Percentiles rank a stretch among this genome's conserved stretches.
These are phyloP conservation scores for Mimachlamys varia DNA, from an alignment of 2,888 invertebrate genomes.

Conservation along the genomic window DNA sequence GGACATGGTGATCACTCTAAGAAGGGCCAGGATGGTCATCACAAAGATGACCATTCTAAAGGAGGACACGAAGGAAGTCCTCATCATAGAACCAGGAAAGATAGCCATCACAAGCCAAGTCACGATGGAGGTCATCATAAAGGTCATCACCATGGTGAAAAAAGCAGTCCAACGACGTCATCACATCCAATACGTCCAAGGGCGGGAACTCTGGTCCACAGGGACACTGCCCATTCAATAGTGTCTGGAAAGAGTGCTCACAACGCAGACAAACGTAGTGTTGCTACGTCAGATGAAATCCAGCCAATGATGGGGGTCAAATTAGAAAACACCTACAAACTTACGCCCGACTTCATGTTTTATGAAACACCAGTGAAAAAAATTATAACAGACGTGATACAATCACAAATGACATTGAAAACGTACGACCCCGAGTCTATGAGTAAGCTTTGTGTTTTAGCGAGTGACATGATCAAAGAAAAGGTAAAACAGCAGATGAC, in stretches of 20 bases:
- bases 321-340: constrained; percentile 75
- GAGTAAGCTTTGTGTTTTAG: constrained; percentile 64
- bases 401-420: constrained; percentile 64
- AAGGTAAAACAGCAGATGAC: constrained; percentile 66
- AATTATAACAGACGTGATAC: constrained; percentile 65
- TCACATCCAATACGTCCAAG: constrained; percentile 62
- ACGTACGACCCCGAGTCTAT: constrained; percentile 64
- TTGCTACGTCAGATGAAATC: constrained; percentile 58
- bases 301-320: constrained; percentile 57
- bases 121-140: constrained; percentile 53
- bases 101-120: constrained; percentile 49
- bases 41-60: constrained; percentile 38
- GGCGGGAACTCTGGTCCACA: constrained; percentile 62
- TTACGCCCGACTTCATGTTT: constrained; percentile 66
- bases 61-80: constrained; percentile 38
- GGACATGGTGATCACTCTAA: neutral
- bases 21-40: constrained; percentile 29
- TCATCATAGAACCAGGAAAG: constrained; percentile 43
- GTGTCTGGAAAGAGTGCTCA: constrained; percentile 53
- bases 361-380: constrained; percentile 60
- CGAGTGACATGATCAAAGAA: constrained; percentile 73
- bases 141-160: constrained; percentile 54
- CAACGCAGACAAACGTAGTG: constrained; percentile 66
- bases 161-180: constrained; percentile 56
- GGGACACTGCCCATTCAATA: constrained; percentile 56